Conservation (phyloP, 2,888 invertebrate species). For the Harpalus rubripes region DNA sequence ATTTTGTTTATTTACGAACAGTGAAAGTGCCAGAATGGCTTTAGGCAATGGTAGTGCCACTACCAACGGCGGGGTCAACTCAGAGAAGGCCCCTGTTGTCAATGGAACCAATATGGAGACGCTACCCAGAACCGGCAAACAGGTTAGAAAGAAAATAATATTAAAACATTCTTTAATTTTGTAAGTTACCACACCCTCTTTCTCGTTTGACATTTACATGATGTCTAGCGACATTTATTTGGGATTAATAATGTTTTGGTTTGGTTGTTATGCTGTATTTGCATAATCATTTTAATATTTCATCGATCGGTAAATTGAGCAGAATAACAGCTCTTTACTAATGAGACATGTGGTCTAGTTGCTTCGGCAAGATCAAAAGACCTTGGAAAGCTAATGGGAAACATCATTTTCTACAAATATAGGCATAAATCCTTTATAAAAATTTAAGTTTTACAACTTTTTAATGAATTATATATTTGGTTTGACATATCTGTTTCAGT, state of each 20-base stretch:
- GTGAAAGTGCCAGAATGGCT: conserved; percentile 73
- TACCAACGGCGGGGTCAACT: conserved; percentile 76
- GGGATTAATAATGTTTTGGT: conserved; percentile 1
- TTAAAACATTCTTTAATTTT: conserved; percentile 5
- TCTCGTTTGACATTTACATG: conserved; percentile 48
- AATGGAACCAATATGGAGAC: conserved; percentile 82
- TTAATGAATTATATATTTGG: no score
- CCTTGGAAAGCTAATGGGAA: background rate
- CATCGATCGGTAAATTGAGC: conserved; percentile 26
- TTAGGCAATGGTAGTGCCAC: conserved; percentile 76
- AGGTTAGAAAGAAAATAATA: conserved; percentile 75
- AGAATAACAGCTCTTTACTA: conserved; percentile 7
- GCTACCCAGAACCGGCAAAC: conserved; percentile 80
- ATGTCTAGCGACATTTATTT: background rate
- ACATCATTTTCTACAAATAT: background rate
- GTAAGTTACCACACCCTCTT: conserved; percentile 56
- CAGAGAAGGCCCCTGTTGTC: conserved; percentile 80
- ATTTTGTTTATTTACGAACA: conserved; percentile 57
- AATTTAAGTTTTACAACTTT: no score
- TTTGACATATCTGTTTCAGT: no score
- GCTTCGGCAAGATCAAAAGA: background rate
- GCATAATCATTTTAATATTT: conserved; percentile 47
- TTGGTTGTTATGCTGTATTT: background rate
- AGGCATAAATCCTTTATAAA: no score
- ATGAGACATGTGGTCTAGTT: conserved; percentile 2